Evolutionary conservation across 2,888 invertebrate genomes (phyloP).

Genomic region (Hirtodrosophila duncani): DNA sequence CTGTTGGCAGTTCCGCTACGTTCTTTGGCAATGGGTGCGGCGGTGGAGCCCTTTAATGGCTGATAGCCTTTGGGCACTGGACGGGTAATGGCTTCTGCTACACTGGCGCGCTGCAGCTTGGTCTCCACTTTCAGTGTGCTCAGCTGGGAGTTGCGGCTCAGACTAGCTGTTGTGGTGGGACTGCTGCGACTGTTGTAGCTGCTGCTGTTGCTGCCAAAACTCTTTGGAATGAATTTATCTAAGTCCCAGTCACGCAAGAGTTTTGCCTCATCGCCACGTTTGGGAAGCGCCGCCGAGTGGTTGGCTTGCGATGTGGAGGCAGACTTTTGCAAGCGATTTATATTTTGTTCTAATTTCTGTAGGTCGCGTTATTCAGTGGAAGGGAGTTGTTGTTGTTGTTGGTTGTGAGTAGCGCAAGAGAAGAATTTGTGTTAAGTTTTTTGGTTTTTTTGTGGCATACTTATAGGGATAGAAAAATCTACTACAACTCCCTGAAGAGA

Average conservation of each 20-base stretch:
- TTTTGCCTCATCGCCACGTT: conserved; percentile 85
- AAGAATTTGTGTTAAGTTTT: conserved; percentile 61
- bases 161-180: conserved; percentile 62
- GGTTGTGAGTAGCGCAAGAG: conserved; percentile 66
- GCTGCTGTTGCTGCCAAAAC: conserved; percentile 56
- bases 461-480: too few species aligned
- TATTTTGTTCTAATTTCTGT: conserved; percentile 76
- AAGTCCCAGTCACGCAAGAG: conserved; percentile 93
- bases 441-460: conserved; percentile 20
- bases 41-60: conserved; percentile 44
- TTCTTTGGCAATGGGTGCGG: conserved; percentile 62
- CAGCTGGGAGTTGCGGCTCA: conserved; percentile 77
- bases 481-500: too few species aligned
- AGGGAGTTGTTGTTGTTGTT: conserved; percentile 32
- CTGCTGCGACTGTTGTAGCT: conserved; percentile 31
- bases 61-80: conserved; percentile 71
- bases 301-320: conserved; percentile 74
- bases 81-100: conserved; percentile 70
- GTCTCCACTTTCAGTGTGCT: conserved; percentile 76
- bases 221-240: conserved; percentile 87
- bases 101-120: conserved; percentile 73
- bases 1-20: conserved; percentile 9
- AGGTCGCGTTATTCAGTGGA: conserved; percentile 12
- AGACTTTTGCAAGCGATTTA: conserved; percentile 75
- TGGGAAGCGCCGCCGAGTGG: conserved; percentile 69